phyloP scores from a whole-genome alignment of 2,113 vertebrate species.

The Scortum barcoo region DNA sequence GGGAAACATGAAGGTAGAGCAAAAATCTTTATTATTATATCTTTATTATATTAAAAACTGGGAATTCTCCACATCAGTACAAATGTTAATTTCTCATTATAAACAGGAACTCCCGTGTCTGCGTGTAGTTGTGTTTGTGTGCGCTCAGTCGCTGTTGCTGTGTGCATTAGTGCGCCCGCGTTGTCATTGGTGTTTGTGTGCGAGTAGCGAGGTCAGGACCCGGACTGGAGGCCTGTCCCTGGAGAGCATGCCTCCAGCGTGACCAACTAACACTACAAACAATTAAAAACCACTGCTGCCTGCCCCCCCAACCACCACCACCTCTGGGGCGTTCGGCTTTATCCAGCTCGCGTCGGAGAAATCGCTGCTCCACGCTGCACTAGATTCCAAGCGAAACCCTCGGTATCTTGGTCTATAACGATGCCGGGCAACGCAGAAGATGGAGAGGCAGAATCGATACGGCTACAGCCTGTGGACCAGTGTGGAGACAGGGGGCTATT shows the following conservation, averaged over 20 bases:
- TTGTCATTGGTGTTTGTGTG: conserved; percentile 71
- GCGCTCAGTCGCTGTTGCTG: conserved; percentile 40
- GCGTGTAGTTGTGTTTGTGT: conserved; percentile 17
- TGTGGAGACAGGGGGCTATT: conserved; percentile 79
- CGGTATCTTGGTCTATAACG: conserved; percentile 67
- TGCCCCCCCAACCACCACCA: conserved; percentile 24
- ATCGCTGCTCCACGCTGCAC: conserved; percentile 54
- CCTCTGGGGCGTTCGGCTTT: conserved; percentile 51
- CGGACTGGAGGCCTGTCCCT: conserved; percentile 70
- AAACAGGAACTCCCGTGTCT: not conserved
- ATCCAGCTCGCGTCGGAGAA: conserved; percentile 64
- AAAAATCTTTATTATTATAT: too few species aligned
- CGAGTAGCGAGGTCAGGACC: conserved; percentile 73
- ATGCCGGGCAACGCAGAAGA: conserved; percentile 64
- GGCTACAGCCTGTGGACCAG: conserved; percentile 80
- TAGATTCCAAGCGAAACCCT: conserved; percentile 60
- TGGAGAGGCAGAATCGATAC: conserved; percentile 77
- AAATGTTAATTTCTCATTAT: conserved; percentile 23
- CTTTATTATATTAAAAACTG: not conserved
- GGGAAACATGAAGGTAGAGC: not conserved
- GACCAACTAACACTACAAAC: conserved; percentile 80
- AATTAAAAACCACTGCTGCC: conserved; percentile 76
- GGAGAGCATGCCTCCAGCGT: conserved; percentile 72
- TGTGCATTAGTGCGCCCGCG: conserved; percentile 36
- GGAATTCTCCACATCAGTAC: not conserved